A percentile compares a stretch with the other conserved stretches of the same genome.
These are phyloP conservation scores for Macropus fuliginosus DNA, from an alignment of 2,797 vertebrate species.

Conservation along the genomic window DNA sequence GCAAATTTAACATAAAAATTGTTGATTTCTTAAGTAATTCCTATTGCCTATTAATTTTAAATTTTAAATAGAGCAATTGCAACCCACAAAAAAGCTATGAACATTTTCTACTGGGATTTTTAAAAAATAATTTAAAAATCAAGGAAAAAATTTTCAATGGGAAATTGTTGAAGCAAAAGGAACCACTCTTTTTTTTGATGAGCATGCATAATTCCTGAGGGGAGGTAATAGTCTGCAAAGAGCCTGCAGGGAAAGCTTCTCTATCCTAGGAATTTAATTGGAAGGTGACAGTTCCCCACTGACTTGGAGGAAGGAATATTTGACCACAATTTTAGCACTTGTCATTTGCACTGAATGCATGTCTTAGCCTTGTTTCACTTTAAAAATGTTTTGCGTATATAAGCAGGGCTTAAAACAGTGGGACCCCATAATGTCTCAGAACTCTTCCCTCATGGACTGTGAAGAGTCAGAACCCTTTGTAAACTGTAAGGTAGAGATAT, in stretches of 20 bases:
- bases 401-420: background rate
- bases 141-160: background rate
- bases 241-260: background rate
- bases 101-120: background rate
- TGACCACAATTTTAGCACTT: background rate
- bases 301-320: background rate
- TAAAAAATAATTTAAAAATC: background rate
- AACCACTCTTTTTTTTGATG: background rate
- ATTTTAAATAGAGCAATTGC: background rate
- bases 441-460: background rate
- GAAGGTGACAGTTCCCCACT: rapidly evolving
- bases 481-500: background rate
- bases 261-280: background rate
- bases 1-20: background rate
- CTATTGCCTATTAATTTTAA: background rate
- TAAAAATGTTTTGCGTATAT: rapidly evolving
- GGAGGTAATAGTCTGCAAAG: background rate
- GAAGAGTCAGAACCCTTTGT: background rate
- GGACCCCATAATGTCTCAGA: background rate
- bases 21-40: background rate
- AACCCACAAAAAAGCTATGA: background rate
- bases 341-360: rapidly evolving
- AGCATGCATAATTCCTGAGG: background rate
- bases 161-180: background rate
- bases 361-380: rapidly evolving